phyloP scores from a whole-genome alignment of 2,113 vertebrate genomes.

The Anolis sagrei region DNA sequence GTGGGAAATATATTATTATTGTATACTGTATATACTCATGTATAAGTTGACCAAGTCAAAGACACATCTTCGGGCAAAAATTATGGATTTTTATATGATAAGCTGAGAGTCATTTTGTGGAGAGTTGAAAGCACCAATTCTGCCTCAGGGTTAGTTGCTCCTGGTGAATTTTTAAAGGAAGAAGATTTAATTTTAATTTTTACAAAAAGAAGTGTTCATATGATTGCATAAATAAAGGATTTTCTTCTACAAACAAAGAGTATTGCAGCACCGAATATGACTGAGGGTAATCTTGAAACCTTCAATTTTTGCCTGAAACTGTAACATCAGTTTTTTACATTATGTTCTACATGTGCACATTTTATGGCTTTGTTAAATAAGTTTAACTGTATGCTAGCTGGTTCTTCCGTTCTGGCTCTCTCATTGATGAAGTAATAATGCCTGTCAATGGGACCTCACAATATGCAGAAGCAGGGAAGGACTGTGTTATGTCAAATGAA shows the following conservation, averaged over 20 bases:
- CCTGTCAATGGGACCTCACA: conserved; percentile 38
- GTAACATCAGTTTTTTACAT: conserved; percentile 39
- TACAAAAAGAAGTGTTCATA: not conserved
- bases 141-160: no score
- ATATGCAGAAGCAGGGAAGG: conserved; percentile 43
- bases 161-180: not conserved
- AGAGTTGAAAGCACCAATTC: no score
- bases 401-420: conserved; percentile 36
- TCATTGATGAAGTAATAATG: conserved; percentile 45
- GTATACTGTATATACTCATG: no score
- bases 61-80: no score
- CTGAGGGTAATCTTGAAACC: not conserved
- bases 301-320: conserved; percentile 17
- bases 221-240: not conserved
- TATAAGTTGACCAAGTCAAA: no score
- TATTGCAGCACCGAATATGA: no score
- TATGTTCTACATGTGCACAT: conserved; percentile 18
- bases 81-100: not conserved
- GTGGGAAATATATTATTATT: no score
- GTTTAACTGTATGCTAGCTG: conserved; percentile 30
- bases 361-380: conserved; percentile 28
- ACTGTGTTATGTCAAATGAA: conserved; percentile 30
- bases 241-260: not conserved
- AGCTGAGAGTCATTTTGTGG: no score
- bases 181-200: not conserved